Percentiles rank a stretch among this genome's conserved stretches.
These are phyloP conservation scores for Hemichromis elongatus DNA, from an alignment of 2,113 vertebrate genomes.

Conservation along the genomic window DNA sequence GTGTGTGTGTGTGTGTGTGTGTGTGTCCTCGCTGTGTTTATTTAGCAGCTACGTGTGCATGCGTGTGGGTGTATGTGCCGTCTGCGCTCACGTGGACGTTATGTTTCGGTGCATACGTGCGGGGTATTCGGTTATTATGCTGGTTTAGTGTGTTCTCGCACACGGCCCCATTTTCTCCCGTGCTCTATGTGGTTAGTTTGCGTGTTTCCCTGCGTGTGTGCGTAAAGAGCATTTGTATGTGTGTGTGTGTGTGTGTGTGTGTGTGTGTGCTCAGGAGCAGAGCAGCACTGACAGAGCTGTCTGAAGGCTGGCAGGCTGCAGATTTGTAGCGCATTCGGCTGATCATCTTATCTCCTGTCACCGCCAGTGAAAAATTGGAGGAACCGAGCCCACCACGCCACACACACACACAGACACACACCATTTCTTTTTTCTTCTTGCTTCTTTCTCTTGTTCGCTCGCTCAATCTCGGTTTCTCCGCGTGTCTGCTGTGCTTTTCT, in stretches of 20 bases:
- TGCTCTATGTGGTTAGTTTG: neutral
- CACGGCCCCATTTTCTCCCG: neutral
- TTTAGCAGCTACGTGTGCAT: neutral
- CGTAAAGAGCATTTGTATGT: neutral
- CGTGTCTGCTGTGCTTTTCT: neutral
- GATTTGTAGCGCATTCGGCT: constrained; percentile 66
- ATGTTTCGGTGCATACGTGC: neutral
- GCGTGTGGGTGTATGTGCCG: neutral
- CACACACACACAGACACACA: neutral
- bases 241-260: neutral
- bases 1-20: too few species aligned
- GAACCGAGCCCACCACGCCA: constrained; percentile 28
- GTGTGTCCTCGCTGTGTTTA: neutral
- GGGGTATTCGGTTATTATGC: neutral
- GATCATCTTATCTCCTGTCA: constrained; percentile 76
- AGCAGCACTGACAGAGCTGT: constrained; percentile 64
- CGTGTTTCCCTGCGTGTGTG: neutral
- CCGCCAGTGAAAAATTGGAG: constrained; percentile 61
- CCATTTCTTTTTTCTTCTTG: neutral
- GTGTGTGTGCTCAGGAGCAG: constrained; percentile 10
- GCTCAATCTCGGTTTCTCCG: constrained; percentile 27
- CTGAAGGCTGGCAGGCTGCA: constrained; percentile 60
- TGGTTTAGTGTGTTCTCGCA: neutral
- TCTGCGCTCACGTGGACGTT: neutral
- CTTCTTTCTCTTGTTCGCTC: constrained; percentile 8